Percentiles rank a stretch among this genome's conserved stretches.
These are phyloP conservation scores for Gasterosteus aculeatus DNA, from an alignment of 2,113 vertebrate species.

Conservation along the genomic window DNA sequence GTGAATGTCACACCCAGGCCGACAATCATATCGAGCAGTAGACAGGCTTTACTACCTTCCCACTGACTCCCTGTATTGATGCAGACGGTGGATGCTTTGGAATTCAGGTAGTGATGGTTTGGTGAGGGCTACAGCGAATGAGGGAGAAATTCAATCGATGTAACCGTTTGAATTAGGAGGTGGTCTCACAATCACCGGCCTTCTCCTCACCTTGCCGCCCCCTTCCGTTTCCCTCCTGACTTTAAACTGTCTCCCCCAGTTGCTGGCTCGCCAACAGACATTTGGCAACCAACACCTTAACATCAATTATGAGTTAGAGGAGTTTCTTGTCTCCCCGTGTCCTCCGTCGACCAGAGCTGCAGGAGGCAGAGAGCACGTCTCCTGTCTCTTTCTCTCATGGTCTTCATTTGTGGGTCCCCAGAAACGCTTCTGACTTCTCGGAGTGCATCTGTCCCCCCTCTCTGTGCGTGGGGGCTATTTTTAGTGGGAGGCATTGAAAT, in stretches of 20 bases:
- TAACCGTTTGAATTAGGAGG: neutral
- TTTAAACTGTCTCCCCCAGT: slow-evolving; percentile 43
- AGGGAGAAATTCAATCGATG: too few relatives aligned
- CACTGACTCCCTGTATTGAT: too few relatives aligned
- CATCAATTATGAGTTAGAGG: slow-evolving; percentile 51
- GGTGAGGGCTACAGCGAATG: neutral
- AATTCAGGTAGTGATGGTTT: too few relatives aligned
- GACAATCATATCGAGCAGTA: too few relatives aligned
- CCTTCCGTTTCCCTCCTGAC: slow-evolving; percentile 38
- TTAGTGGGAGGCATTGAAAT: slow-evolving; percentile 75
- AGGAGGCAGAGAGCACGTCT: neutral
- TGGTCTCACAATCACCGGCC: slow-evolving; percentile 22
- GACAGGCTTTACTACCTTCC: too few relatives aligned
- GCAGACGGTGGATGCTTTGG: too few relatives aligned
- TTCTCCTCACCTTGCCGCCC: slow-evolving; percentile 25
- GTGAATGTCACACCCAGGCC: too few relatives aligned
- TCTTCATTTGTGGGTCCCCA: slow-evolving; percentile 1
- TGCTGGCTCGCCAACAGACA: slow-evolving; percentile 45
- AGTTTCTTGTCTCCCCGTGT: slow-evolving; percentile 19
- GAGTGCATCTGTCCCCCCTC: neutral
- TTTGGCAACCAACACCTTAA: slow-evolving; percentile 46
- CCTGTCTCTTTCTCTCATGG: neutral
- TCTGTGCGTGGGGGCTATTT: slow-evolving; percentile 55
- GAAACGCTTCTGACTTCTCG: neutral
- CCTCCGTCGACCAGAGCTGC: slow-evolving; percentile 19